Conservation (phyloP, 2,113 vertebrate genomes). For the Chaetops frenatus region DNA sequence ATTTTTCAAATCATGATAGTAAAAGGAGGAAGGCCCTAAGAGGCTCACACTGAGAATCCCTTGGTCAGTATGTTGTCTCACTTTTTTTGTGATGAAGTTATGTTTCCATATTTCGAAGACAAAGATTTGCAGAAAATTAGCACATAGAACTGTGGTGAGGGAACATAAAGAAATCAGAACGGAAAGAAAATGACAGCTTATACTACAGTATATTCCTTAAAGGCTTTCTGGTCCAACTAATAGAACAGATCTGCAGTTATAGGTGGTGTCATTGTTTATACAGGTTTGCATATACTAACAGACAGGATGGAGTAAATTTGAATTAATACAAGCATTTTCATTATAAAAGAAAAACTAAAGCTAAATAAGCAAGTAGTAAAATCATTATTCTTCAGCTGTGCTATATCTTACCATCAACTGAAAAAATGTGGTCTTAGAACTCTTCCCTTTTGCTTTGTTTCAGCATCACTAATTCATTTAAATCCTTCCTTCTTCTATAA, state of each 20-base stretch:
- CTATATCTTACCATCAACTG: not conserved
- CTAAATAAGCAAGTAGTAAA: not conserved
- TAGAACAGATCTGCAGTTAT: not conserved
- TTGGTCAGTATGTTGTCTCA: not conserved
- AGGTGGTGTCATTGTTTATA: not conserved
- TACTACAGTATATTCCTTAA: not conserved
- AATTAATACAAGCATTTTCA: not conserved
- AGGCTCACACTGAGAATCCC: not conserved
- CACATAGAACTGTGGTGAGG: not conserved
- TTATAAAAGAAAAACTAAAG: not conserved
- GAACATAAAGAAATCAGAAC: not conserved
- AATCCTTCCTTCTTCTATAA: not conserved
- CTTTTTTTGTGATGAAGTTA: not conserved
- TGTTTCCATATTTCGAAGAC: not conserved
- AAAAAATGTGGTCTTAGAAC: not conserved
- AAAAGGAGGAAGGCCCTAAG: not conserved
- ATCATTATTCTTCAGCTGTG: not conserved
- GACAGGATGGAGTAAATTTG: not conserved
- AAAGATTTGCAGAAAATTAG: not conserved
- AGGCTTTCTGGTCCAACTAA: not conserved
- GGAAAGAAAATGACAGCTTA: not conserved
- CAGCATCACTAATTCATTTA: not conserved
- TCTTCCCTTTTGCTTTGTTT: not conserved
- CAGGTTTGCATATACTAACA: not conserved
- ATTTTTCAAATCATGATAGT: not conserved